Evolutionary conservation across 1,140 invertebrate genomes (phyloP).

Genomic region (Drosophila serrata): DNA sequence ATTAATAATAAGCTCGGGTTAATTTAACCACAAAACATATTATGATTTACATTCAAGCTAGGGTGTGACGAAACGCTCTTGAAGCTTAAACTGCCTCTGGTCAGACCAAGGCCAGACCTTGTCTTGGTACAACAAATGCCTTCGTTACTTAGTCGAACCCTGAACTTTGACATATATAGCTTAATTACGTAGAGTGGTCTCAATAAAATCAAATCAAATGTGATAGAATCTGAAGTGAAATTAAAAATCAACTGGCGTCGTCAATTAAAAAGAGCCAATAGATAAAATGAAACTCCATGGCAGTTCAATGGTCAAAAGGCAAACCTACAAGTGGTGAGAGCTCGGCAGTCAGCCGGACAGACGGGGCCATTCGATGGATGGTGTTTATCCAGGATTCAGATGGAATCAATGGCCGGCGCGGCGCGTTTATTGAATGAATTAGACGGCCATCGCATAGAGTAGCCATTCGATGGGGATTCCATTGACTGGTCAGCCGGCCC

Average conservation of each 20-base stretch:
- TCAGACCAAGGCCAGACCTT: not conserved
- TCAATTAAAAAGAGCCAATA: slow-evolving; percentile 68
- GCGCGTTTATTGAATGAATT: slow-evolving; percentile 77
- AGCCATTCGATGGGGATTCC: slow-evolving; percentile 53
- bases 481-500: slow-evolving; percentile 60
- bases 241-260: slow-evolving; percentile 58
- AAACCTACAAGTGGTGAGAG: slow-evolving; percentile 61
- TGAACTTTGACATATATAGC: slow-evolving; percentile 26
- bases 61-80: not conserved
- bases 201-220: slow-evolving; percentile 46
- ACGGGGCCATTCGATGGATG: not conserved
- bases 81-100: no score
- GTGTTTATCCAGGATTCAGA: slow-evolving; percentile 11
- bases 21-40: no score
- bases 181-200: slow-evolving; percentile 50
- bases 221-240: slow-evolving; percentile 43
- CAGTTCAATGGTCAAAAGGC: slow-evolving; percentile 53
- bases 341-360: slow-evolving; percentile 3
- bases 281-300: slow-evolving; percentile 66
- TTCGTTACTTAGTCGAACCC: not conserved
- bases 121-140: not conserved
- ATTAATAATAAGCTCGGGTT: no score
- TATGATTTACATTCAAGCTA: no score
- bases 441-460: slow-evolving; percentile 54
- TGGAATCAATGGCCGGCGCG: slow-evolving; percentile 48